Percentiles rank a stretch among this genome's conserved stretches.
phyloP scores from a whole-genome alignment of 2,888 invertebrate species.

The Lepidochitona cinerea region DNA sequence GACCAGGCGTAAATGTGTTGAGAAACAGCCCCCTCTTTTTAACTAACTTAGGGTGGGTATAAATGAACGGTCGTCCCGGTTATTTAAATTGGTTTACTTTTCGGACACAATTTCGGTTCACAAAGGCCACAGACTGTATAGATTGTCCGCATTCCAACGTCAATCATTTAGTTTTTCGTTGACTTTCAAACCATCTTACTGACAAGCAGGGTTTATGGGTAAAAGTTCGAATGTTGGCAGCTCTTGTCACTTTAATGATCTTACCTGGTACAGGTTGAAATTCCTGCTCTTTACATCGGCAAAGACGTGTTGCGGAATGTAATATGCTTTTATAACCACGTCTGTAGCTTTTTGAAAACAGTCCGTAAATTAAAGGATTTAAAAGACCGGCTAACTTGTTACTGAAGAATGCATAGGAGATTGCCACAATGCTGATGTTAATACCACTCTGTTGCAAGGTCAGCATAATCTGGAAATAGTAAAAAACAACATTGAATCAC shows the following conservation, averaged over 20 bases:
- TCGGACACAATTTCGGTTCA: no score
- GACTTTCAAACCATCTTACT: background rate
- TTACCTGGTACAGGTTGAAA: conserved; percentile 17
- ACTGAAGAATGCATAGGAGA: conserved; percentile 57
- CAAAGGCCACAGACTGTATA: no score
- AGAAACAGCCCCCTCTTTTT: background rate
- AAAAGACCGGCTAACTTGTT: conserved; percentile 59
- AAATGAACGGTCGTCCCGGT: no score
- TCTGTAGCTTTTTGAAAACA: conserved; percentile 51
- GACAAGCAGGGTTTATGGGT: no score
- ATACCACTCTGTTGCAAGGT: conserved; percentile 43
- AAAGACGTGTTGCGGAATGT: conserved; percentile 7
- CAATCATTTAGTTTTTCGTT: no score
- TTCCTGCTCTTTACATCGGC: conserved; percentile 18
- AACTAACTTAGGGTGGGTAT: background rate
- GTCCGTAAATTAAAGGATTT: conserved; percentile 58
- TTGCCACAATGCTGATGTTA: conserved; percentile 45
- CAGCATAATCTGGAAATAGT: conserved; percentile 43
- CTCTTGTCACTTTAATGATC: background rate
- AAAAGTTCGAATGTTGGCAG: background rate
- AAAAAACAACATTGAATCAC: no score
- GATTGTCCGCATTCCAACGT: no score
- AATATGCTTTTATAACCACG: conserved; percentile 43
- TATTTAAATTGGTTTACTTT: no score
- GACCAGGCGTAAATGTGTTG: no score